Base-by-base conservation (phyloP, 2,113 vertebrate genomes). In the Hylia prasina region DNA sequence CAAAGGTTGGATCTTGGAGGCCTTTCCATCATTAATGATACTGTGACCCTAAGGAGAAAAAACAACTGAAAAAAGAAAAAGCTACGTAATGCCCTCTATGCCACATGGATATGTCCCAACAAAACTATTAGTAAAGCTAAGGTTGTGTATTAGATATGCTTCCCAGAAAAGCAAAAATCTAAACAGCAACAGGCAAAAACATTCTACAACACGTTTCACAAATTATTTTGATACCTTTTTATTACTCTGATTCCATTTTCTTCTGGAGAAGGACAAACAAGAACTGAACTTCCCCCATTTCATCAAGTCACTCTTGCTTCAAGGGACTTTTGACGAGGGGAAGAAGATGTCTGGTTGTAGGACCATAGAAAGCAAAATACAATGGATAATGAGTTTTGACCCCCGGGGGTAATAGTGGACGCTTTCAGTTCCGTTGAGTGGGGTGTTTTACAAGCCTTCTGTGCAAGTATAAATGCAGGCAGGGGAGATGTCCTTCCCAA, bases 401-500 rank as follows among this genome's bases (percentile, higher is more conserved):
- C 12, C 6, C 31, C 10, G 31, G 60, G 39, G 8, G 13, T 45
- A 28, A 33, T 48, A 40, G 6, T 2, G 2, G n/a, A n/a, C 19
- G 4, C 33, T 79, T 50, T 22, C 47, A 5, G 14, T 87, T 94
- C 21, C 1, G 1, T 14, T 23, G 6, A 27, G 17, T 1, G 11
- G 14, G 9, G 3, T 31, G 12, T 82, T 92, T 25, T 12, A 0
- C 42, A 61, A 69, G 58, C 8, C 37, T 31, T 19, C 8, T 25
- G 27, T 11, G 15, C 9, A 2, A 57, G 58, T 88, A 94, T 90
- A 93, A 94, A 76, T 31, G 12, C 0, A 8, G 35, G 56, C 4
- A 13, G 40, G 17, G 1, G 61, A 85, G 44, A 24, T 0, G 0
- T 10, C 19, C 33, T 27, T 15, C 7, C 0, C 27, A 40, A 9